These are phyloP conservation scores for Ganaspis sp. DNA, from an alignment of 1,140 invertebrate genomes.

Conservation along the genomic window DNA sequence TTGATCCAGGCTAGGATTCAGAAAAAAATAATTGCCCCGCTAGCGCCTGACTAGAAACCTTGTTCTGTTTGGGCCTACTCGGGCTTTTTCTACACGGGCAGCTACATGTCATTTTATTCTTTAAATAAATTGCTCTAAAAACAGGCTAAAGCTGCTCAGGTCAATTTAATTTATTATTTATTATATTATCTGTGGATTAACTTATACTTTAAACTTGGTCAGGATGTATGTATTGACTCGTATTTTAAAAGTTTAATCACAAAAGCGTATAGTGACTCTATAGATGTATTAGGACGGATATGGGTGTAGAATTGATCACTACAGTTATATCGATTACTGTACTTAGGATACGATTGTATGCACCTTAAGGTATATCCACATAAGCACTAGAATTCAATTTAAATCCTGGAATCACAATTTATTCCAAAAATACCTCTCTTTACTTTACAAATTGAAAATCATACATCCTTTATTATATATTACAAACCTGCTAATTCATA, in stretches of 20 bases:
- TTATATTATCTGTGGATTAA: conserved; percentile 2
- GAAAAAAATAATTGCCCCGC: too few species aligned
- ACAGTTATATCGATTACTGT: conserved; percentile 4
- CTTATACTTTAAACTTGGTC: conserved; percentile 6
- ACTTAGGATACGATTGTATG: neutral
- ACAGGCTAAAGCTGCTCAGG: neutral
- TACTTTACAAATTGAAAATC: neutral
- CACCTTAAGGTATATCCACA: too few species aligned
- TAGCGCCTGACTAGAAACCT: too few species aligned
- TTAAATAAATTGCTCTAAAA: neutral
- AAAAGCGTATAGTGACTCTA: neutral
- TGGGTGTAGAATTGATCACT: conserved; percentile 9
- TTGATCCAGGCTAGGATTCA: too few species aligned
- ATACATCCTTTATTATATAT: neutral
- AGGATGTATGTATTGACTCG: neutral
- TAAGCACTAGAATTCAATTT: neutral
- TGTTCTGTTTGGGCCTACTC: too few species aligned
- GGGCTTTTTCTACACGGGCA: too few species aligned
- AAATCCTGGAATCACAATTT: neutral
- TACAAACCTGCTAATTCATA: too few species aligned
- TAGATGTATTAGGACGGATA: conserved; percentile 9
- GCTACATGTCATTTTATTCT: too few species aligned
- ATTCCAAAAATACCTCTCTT: neutral
- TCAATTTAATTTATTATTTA: conserved; percentile 13
- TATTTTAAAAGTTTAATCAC: conserved; percentile 3